These are phyloP conservation scores for Zapornia atra DNA, from an alignment of 2,113 vertebrate species.

Conservation along the genomic window DNA sequence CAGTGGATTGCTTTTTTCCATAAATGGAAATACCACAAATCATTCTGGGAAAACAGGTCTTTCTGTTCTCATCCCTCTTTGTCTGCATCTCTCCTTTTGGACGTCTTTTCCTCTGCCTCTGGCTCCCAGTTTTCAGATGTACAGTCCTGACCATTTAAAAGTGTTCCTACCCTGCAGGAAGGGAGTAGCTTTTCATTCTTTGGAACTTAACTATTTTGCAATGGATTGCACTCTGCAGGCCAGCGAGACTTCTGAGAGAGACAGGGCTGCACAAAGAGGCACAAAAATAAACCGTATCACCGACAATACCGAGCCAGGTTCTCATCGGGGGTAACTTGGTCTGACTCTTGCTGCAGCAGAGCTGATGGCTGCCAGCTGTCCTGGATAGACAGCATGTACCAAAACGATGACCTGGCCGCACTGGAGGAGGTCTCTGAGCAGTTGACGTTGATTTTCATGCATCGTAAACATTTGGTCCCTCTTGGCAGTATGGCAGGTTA, in stretches of 20 bases:
- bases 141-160: constrained; percentile 44
- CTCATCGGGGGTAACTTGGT: neutral
- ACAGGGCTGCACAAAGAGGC: neutral
- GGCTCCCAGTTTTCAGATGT: constrained; percentile 51
- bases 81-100: constrained; percentile 51
- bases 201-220: constrained; percentile 44
- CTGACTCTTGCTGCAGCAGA: constrained; percentile 4
- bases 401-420: neutral
- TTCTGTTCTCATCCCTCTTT: constrained; percentile 52
- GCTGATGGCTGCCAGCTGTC: neutral
- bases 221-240: constrained; percentile 47
- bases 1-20: constrained; percentile 63
- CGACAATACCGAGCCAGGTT: neutral
- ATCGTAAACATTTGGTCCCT: neutral
- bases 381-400: constrained; percentile 22
- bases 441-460: neutral
- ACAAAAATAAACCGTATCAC: constrained; percentile 44
- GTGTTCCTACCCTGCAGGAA: constrained; percentile 47
- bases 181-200: constrained; percentile 56
- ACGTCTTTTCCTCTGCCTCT: constrained; percentile 40
- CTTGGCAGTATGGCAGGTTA: neutral
- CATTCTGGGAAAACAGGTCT: constrained; percentile 67
- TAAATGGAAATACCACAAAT: constrained; percentile 68
- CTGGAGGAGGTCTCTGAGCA: neutral
- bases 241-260: constrained; percentile 29